A percentile compares a stretch with the other conserved stretches of the same genome.
Conservation (phyloP, 1,140 invertebrate genomes). For the Hypothenemus hampei region DNA sequence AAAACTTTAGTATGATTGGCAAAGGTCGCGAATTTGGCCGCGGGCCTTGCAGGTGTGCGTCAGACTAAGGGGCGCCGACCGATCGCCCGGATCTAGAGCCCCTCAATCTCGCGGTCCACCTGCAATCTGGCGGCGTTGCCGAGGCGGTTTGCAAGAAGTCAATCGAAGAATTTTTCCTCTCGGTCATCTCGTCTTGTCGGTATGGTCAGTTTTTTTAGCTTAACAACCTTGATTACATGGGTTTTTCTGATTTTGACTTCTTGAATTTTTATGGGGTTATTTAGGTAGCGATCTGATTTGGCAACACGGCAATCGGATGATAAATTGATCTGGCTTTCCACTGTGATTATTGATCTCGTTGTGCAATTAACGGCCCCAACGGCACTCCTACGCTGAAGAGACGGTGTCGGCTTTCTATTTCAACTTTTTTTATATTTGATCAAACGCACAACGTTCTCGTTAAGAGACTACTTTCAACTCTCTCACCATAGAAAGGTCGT, state of each 20-base stretch:
- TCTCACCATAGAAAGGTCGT: too few relatives aligned
- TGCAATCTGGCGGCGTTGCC: conserved; percentile 8
- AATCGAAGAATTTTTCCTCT: neutral
- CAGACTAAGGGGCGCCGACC: conserved; percentile 28
- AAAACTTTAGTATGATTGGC: conserved; percentile 23
- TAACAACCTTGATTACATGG: neutral
- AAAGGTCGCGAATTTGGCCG: conserved; percentile 28
- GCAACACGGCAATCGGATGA: conserved; percentile 9
- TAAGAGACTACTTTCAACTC: too few relatives aligned
- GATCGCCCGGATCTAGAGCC: conserved; percentile 19
- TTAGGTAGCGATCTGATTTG: neutral
- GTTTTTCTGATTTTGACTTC: neutral
- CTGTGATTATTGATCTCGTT: conserved; percentile 25
- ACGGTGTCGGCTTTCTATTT: conserved; percentile 19
- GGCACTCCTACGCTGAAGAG: conserved; percentile 18
- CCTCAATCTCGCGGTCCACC: conserved; percentile 8
- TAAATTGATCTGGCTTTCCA: conserved; percentile 19
- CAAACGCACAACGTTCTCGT: too few relatives aligned
- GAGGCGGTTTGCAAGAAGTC: neutral
- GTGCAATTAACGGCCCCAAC: conserved; percentile 17
- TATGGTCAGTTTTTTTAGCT: neutral
- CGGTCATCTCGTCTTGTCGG: neutral
- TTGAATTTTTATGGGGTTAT: neutral
- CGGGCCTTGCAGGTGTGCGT: conserved; percentile 29
- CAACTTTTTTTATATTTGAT: neutral